phyloP scores from a whole-genome alignment of 1,140 invertebrate species.

The Polyergus mexicanus region DNA sequence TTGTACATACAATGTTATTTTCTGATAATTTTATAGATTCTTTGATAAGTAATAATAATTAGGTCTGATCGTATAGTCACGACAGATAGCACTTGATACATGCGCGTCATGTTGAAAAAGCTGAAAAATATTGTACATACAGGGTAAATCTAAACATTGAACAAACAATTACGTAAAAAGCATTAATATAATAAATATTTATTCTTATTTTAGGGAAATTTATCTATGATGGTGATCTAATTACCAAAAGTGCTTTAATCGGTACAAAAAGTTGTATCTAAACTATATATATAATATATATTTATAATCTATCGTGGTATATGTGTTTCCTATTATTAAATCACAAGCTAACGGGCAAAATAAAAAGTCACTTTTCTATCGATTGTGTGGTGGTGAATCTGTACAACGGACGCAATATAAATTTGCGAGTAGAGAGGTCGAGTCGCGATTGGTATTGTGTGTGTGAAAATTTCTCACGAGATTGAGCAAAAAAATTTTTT shows the following conservation, averaged over 20 bases:
- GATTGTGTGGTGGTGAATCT: background rate
- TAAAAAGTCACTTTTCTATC: background rate
- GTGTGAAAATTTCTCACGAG: constrained; percentile 20
- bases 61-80: too few relatives aligned
- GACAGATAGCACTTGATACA: background rate
- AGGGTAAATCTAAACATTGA: background rate
- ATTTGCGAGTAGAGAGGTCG: background rate
- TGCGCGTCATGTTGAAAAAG: background rate
- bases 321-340: background rate
- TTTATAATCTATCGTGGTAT: background rate
- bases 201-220: background rate
- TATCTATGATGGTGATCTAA: background rate
- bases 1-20: background rate
- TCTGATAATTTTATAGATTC: background rate
- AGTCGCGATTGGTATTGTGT: background rate
- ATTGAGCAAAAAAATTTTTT: constrained; percentile 10
- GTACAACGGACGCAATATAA: background rate
- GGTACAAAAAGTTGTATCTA: background rate
- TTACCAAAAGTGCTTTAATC: background rate
- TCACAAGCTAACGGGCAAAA: background rate
- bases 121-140: background rate
- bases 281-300: background rate
- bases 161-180: background rate
- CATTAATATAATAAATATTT: background rate
- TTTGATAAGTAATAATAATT: background rate